Conservation (phyloP, 1,140 invertebrate species). For the Onthophagus taurus region DNA sequence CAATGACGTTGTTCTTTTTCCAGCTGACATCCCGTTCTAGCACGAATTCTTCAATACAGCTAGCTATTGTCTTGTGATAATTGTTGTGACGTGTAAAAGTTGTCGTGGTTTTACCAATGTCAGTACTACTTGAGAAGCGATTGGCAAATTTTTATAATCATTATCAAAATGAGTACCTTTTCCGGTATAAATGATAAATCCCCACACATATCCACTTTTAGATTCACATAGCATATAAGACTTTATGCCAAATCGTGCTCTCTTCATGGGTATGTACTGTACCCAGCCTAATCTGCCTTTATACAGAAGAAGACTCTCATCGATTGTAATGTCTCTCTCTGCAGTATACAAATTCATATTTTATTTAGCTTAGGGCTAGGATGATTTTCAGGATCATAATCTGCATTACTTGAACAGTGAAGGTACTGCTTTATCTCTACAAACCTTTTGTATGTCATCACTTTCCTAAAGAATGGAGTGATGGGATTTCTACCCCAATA, state of each 20-base stretch:
- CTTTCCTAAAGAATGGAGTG: no score
- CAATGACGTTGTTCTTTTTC: no score
- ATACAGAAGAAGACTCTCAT: slow-evolving; percentile 16
- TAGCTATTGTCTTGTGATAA: slow-evolving; percentile 12
- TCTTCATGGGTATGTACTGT: slow-evolving; percentile 18
- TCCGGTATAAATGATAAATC: slow-evolving; percentile 14
- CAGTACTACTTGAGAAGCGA: slow-evolving; percentile 16
- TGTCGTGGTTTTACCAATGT: slow-evolving; percentile 13
- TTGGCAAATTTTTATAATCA: slow-evolving; percentile 15
- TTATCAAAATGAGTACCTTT: slow-evolving; percentile 13
- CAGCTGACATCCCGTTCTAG: no score
- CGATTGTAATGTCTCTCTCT: slow-evolving; percentile 10
- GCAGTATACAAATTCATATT: slow-evolving; percentile 11
- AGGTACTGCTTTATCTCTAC: no score
- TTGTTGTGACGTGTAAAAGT: slow-evolving; percentile 16
- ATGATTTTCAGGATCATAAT: no score
- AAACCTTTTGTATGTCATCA: no score
- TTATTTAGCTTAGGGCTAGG: no score
- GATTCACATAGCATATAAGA: slow-evolving; percentile 17
- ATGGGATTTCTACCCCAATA: no score
- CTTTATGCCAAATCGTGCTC: slow-evolving; percentile 18
- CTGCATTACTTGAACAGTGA: no score
- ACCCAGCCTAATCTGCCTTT: slow-evolving; percentile 16
- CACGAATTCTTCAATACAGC: no score
- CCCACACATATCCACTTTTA: slow-evolving; percentile 12